Evolutionary conservation across 2,113 vertebrate species (phyloP).

Genomic region (Eira barbara): DNA sequence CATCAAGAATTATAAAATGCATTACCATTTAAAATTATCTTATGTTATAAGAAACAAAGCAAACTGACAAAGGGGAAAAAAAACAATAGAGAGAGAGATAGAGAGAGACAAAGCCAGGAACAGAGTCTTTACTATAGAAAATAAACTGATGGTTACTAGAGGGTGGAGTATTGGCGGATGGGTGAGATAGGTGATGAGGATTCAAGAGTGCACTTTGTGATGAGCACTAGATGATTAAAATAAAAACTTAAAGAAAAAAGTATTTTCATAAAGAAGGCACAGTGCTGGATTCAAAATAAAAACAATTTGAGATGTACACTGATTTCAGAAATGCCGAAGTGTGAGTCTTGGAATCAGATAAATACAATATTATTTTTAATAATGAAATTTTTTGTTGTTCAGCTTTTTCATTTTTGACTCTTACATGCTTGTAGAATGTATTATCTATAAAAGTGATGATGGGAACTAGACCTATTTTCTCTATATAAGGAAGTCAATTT

Average conservation of each 20-base stretch:
- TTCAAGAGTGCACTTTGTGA: background rate
- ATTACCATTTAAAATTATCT: background rate
- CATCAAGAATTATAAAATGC: background rate
- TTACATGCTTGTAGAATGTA: background rate
- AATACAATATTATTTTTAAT: background rate
- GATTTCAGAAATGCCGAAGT: slow-evolving; percentile 28
- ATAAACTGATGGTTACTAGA: background rate
- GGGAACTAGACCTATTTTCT: background rate
- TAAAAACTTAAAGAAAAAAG: background rate
- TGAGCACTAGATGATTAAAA: background rate
- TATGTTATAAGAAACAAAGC: background rate
- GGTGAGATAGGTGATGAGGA: background rate
- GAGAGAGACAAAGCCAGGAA: background rate
- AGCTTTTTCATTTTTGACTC: background rate
- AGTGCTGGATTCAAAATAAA: background rate
- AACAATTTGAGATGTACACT: background rate
- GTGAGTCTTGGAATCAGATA: background rate
- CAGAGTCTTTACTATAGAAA: background rate
- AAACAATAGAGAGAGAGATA: background rate
- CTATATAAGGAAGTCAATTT: background rate
- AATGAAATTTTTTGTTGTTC: background rate
- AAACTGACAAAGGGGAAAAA: background rate
- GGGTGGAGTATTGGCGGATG: background rate
- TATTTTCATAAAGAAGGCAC: background rate
- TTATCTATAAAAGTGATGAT: background rate